These are phyloP conservation scores for Pterostichus niger DNA, from an alignment of 2,888 invertebrate genomes.

Conservation along the genomic window DNA sequence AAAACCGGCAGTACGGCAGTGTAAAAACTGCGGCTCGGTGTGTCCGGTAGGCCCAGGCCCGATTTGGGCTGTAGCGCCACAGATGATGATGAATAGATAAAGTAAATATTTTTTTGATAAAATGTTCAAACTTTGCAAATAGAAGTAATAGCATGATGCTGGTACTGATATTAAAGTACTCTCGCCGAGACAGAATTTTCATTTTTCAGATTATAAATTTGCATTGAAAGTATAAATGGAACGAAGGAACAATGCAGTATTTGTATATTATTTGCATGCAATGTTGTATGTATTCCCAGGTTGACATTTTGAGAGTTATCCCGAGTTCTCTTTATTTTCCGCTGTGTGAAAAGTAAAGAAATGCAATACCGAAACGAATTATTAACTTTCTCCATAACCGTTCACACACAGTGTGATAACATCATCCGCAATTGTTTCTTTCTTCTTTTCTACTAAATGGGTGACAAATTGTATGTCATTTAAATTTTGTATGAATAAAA, in stretches of 20 bases:
- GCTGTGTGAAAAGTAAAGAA: constrained; percentile 48
- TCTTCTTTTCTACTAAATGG: background rate
- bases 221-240: constrained; percentile 19
- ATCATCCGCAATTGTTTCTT: constrained; percentile 37
- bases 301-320: constrained; percentile 27
- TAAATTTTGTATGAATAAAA: constrained; percentile 1
- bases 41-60: too few species aligned
- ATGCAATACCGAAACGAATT: constrained; percentile 36
- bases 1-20: too few species aligned
- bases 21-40: too few species aligned
- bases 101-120: too few species aligned
- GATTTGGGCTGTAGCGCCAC: too few species aligned
- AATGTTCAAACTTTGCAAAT: too few species aligned
- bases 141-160: too few species aligned
- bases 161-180: too few species aligned
- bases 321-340: constrained; percentile 19
- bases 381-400: constrained; percentile 56
- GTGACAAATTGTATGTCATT: constrained; percentile 39
- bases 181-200: background rate
- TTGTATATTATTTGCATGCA: constrained; percentile 48
- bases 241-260: constrained; percentile 28
- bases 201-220: constrained; percentile 35
- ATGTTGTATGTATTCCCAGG: constrained; percentile 35
- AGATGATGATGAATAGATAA: too few species aligned
- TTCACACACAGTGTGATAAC: constrained; percentile 31